Base-by-base conservation (phyloP, 1,140 invertebrate genomes). In the Drosophila ironensis region DNA sequence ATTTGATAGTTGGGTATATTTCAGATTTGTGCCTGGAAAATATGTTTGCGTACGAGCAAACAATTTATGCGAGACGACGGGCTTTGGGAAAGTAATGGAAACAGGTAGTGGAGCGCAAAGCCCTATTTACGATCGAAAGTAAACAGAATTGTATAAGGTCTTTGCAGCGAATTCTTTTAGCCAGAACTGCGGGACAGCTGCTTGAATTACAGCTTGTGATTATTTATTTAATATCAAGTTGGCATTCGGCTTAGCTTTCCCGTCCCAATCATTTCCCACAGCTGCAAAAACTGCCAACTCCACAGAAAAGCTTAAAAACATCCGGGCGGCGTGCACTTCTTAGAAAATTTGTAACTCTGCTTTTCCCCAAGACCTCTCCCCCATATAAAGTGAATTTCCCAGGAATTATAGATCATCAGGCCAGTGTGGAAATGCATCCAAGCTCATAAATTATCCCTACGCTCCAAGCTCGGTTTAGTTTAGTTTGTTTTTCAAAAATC, bases 341-440 rank as follows among this genome's bases (percentile, higher is more conserved):
- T 4, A 19, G 60, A 44, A 66, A 52, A 38, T n/a, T n/a, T n/a
- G n/a, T 17, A 33, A 52, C 28, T 41, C 16, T 14, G 46, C 24
- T 22, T 22, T 53, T 44, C 17, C 28, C 41, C 38, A 53, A 20
- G 11, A 6, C 40, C 11, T 33, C 30, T 61, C 1, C 37, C 6
- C 20, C 20, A 6, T 12, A 42, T 24, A 30, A 16, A 12, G 7
- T 9, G 48, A 20, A 61, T 45, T 80, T 81, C 72, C 38, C 4
- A 2, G 46, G 60, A 81, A 82, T 68, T 54, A 72, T 63, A 72
- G 51, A 82, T 82, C 54, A 33, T 14, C 24, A 61, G 80, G 75
- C 76, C 66, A 53, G 53, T 24, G 19, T 28, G 56, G 40, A 76
- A 84, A 44, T 82, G 73, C 78, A 82, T 84, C 73, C 41, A n/a